A percentile compares a stretch with the other conserved stretches of the same genome.
These are phyloP conservation scores for Caenorhabditis afra DNA, from an alignment of 2,888 invertebrate genomes.

Conservation along the genomic window DNA sequence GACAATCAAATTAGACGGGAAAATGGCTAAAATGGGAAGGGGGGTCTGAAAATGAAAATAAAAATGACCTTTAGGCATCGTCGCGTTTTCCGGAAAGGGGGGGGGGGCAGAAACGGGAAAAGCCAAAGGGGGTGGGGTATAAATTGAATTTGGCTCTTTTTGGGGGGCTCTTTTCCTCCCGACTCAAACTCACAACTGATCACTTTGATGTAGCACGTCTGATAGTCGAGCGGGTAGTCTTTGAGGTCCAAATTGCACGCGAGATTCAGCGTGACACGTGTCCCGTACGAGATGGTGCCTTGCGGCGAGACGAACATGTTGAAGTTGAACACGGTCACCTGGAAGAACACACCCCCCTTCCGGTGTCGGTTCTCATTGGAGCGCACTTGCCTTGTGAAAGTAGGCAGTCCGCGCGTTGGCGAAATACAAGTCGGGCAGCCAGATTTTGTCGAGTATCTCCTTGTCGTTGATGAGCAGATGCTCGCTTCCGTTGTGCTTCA, in stretches of 20 bases:
- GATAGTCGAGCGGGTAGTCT: slow-evolving; percentile 97
- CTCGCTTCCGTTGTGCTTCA: slow-evolving; percentile 70
- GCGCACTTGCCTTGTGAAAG: slow-evolving; percentile 64
- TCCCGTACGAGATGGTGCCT: slow-evolving; percentile 73
- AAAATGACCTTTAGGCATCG: too few species aligned
- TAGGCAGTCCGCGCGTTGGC: slow-evolving; percentile 75
- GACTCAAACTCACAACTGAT: slow-evolving; percentile 93
- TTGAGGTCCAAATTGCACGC: slow-evolving; percentile 99
- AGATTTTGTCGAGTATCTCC: slow-evolving; percentile 70
- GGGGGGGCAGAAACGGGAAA: too few species aligned
- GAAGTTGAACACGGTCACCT: slow-evolving; percentile 75
- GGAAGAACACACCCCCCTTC: slow-evolving; percentile 3
- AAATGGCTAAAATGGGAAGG: too few species aligned
- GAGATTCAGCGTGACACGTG: slow-evolving; percentile 65
- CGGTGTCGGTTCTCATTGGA: background rate
- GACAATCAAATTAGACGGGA: too few species aligned
- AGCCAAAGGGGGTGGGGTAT: too few species aligned
- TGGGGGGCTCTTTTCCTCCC: too few species aligned
- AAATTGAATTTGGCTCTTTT: too few species aligned
- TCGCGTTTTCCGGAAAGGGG: too few species aligned
- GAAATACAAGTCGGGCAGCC: slow-evolving; percentile 76
- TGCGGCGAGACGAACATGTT: slow-evolving; percentile 74
- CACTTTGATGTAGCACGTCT: slow-evolving; percentile 99
- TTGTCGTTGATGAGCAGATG: slow-evolving; percentile 73
- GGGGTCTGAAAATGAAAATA: too few species aligned